Percentiles rank a stretch among this genome's conserved stretches.
Evolutionary conservation across 1,140 invertebrate species (phyloP).

Genomic region (Papilio polyxenes): DNA sequence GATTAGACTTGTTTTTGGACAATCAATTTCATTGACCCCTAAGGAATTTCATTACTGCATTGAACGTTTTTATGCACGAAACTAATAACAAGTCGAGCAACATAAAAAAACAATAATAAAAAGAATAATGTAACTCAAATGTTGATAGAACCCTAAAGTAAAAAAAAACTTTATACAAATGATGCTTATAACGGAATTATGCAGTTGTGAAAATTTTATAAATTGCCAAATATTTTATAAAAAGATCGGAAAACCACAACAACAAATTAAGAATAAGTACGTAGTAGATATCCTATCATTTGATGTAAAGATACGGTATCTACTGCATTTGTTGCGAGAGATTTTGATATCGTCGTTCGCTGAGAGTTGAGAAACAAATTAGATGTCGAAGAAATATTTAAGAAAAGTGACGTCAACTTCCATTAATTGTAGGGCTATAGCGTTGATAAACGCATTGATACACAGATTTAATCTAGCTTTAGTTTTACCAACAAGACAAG

Average conservation of each 20-base stretch:
- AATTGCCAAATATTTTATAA: neutral
- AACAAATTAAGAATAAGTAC: constrained; percentile 16
- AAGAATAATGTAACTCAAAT: no score
- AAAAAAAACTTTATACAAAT: neutral
- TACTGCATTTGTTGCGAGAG: constrained; percentile 3
- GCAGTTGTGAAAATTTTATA: neutral
- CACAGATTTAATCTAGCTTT: no score
- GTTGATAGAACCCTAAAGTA: no score
- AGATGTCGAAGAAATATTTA: neutral
- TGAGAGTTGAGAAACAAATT: neutral
- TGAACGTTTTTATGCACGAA: neutral
- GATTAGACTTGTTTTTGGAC: neutral
- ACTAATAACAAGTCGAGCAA: neutral
- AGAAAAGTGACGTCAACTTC: neutral
- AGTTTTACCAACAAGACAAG: no score
- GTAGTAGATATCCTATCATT: constrained; percentile 4
- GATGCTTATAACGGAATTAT: neutral
- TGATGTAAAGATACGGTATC: constrained; percentile 1
- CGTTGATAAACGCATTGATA: no score
- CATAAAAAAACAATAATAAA: no score
- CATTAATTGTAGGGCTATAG: no score
- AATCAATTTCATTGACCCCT: neutral
- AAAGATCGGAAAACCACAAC: neutral
- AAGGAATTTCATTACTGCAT: neutral
- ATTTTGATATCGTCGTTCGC: neutral